Evolutionary conservation across 1,140 invertebrate species (phyloP).

Genomic region (Metaphire vulgaris): DNA sequence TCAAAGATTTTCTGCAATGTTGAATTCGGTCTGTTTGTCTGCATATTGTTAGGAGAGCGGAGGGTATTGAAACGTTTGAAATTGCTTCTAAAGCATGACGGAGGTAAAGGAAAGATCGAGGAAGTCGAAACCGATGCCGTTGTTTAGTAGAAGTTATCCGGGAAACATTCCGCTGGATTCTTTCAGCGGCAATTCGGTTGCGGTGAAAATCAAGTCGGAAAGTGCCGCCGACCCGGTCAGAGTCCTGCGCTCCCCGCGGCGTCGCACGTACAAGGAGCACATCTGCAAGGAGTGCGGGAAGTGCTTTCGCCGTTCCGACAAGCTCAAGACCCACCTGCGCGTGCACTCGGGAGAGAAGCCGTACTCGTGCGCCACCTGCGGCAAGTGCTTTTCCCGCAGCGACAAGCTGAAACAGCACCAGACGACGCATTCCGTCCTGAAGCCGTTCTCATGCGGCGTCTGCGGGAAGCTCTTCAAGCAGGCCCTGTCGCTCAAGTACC

Average conservation of each 20-base stretch:
- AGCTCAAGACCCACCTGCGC: slow-evolving; percentile 48
- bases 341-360: slow-evolving; percentile 35
- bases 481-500: slow-evolving; percentile 67
- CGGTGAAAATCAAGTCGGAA: too few relatives aligned
- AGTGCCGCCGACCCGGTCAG: too few relatives aligned
- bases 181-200: too few relatives aligned
- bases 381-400: slow-evolving; percentile 88
- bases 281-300: slow-evolving; percentile 49
- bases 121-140: too few relatives aligned
- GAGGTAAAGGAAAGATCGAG: too few relatives aligned
- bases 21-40: too few relatives aligned
- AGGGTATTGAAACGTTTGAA: too few relatives aligned
- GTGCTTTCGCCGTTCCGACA: slow-evolving; percentile 46
- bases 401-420: slow-evolving; percentile 90
- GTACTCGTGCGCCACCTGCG: slow-evolving; percentile 57
- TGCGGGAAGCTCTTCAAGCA: not conserved
- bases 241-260: slow-evolving; percentile 35
- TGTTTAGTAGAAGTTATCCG: too few relatives aligned
- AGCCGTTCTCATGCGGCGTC: slow-evolving; percentile 94
- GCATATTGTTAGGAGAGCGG: too few relatives aligned
- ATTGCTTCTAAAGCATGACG: too few relatives aligned
- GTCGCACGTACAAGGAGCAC: slow-evolving; percentile 40
- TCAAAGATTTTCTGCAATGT: too few relatives aligned
- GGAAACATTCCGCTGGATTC: too few relatives aligned
- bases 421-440: slow-evolving; percentile 86